These are phyloP conservation scores for Trichoplusia ni DNA, from an alignment of 1,140 invertebrate species.

Conservation along the genomic window DNA sequence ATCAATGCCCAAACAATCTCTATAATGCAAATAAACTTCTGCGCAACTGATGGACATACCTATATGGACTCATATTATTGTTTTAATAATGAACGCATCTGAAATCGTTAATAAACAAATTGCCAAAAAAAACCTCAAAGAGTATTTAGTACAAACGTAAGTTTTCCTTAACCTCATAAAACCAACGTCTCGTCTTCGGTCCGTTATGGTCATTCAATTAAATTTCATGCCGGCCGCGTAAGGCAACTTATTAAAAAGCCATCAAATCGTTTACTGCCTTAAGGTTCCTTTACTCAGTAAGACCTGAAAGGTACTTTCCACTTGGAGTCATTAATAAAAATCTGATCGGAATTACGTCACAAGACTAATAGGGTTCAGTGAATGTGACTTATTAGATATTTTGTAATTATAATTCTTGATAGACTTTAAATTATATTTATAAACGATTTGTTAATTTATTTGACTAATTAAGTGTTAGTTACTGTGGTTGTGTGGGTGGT, in stretches of 20 bases:
- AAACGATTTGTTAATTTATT: not conserved
- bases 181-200: not conserved
- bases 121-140: too few species aligned
- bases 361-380: conserved; percentile 18
- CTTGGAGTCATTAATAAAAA: conserved; percentile 28
- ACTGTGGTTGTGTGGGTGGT: too few species aligned
- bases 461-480: too few species aligned
- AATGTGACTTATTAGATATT: conserved; percentile 10
- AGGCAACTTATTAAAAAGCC: conserved; percentile 44
- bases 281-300: conserved; percentile 29
- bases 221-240: conserved; percentile 34
- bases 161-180: too few species aligned
- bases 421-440: not conserved
- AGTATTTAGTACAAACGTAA: too few species aligned
- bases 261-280: conserved; percentile 38
- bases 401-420: conserved; percentile 11
- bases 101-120: too few species aligned
- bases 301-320: conserved; percentile 19
- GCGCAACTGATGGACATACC: too few species aligned
- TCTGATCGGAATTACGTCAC: conserved; percentile 23
- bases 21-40: too few species aligned
- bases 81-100: too few species aligned
- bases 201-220: conserved; percentile 27
- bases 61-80: too few species aligned
- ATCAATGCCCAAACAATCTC: too few species aligned